Evolutionary conservation across 2,797 vertebrate species (phyloP), one percentile per base, ranked within the genome.

Genomic region (Phylloscopus collybita): DNA sequence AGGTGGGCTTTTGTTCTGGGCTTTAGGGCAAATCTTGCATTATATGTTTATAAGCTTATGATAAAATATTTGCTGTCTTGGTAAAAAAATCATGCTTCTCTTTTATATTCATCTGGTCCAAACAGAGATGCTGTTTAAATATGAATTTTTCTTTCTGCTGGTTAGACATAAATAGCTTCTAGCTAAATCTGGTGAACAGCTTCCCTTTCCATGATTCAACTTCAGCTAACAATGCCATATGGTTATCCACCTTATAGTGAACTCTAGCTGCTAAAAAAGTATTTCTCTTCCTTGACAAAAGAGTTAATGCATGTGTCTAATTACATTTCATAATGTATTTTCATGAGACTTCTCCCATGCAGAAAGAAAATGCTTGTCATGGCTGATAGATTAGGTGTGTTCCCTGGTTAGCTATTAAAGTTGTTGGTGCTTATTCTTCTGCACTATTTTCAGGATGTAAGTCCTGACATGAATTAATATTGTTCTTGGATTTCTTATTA

Each of bases 311-410:
- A 40, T 62, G 27, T 65, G 12, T 83, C 87, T 92, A 64, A 86
- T 91, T 92, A 57, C 20, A 71, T 86, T 91, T 93, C 17, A 47
- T 62, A 79, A 67, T 38, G 34, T 81, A 75, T 86, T 90, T 95
- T 62, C 40, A 47, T 21, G 18, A 65, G 30, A 71, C 8, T 91
- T 91, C 42, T 95, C 22, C n/a, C 20, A 54, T 54, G 44, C 57
- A 76, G 51, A 34, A 86, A 71, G 47, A 80, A 95, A 78, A 51
- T 83, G 23, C 38, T 78, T 88, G 42, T 92, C 80, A 59, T 32
- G 40, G 27, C 14, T 88, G 92, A 95, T 40, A 71, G 71, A 79
- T 82, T 60, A 87, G 42, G 25, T 79, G 27, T 65, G 16, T 72
- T 88, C 45, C 49, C 70, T 71, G 8, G 50, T 75, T 94, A 80